Base-by-base conservation (phyloP, 2,113 vertebrate genomes). In the Tachuris rubrigastra region DNA sequence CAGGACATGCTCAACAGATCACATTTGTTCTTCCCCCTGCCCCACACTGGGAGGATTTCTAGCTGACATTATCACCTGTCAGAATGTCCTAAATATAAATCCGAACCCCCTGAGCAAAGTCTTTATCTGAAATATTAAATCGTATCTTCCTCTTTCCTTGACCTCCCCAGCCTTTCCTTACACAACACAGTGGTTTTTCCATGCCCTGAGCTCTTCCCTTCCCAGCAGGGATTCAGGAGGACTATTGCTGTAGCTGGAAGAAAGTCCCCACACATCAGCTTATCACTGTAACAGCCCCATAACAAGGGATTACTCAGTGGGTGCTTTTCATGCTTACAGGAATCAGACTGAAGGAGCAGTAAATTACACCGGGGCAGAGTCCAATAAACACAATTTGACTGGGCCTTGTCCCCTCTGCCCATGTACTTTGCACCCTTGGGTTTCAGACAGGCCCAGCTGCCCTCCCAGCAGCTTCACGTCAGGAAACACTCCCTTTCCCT, bases 281-380 rank as follows among this genome's bases (percentile, higher is more conserved):
- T 68, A 66, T 44, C 76, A 35, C 50, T 9, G 28, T 5, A 76
- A 75, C 65, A 79, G 66, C 52, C 85, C 75, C 66, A 6, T 22
- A 25, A 60, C 2, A 10, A 66, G 66, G 66, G 83, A 68, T 24
- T 39, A 53, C 23, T 83, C 78, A 71, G 53, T 25, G 42, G 14
- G 22, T 87, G 56, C 18, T 68, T 62, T 62, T 68, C 21, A 33
- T 5, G 35, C 71, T 88, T 82, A 78, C 47, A 72, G 82, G 87
- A 81, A 85, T 13, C 0, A 0, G 47, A 15, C 33, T 52, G 52
- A 50, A 81, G 0, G 0, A 78, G 37, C 88, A 77, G 25, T 59
- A 79, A 86, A 79, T 53, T 37, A 56, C 6, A 16, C 3, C 0
- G 1, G 92, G 62, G 85, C 88, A 95, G 91, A 91, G 93, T 87